Percentiles rank a stretch among this genome's conserved stretches.
Conservation (phyloP, 2,888 invertebrate species). For the Philopedon plagiatum region DNA sequence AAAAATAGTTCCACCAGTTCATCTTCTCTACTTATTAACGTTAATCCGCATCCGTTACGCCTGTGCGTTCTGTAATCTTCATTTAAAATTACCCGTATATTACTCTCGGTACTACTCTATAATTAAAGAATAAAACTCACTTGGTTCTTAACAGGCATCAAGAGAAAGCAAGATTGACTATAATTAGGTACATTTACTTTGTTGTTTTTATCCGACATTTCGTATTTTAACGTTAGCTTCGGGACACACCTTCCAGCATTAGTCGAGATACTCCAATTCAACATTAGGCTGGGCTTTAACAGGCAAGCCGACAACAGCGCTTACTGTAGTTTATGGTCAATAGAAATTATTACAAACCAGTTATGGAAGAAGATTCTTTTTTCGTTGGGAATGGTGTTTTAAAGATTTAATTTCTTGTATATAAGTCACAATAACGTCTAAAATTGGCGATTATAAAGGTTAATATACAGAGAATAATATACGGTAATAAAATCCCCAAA, state of each 20-base stretch:
- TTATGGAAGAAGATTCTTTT: no score
- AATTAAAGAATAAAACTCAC: constrained; percentile 8
- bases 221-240: not conserved
- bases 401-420: no score
- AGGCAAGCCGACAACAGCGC: not conserved
- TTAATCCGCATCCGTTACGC: not conserved
- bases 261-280: no score
- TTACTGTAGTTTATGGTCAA: no score
- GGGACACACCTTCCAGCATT: not conserved
- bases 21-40: not conserved
- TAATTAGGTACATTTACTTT: constrained; percentile 9
- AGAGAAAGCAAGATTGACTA: not conserved
- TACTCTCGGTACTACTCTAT: not conserved
- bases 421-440: no score
- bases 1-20: no score
- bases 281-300: no score
- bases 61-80: not conserved
- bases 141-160: not conserved
- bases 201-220: not conserved
- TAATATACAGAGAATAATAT: no score
- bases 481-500: no score
- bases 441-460: no score
- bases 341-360: no score
- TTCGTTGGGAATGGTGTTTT: no score
- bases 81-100: constrained; percentile 1